Evolutionary conservation across 2,797 vertebrate genomes (phyloP), one percentile per base, ranked within the genome.

Genomic region (Nothura maculosa): DNA sequence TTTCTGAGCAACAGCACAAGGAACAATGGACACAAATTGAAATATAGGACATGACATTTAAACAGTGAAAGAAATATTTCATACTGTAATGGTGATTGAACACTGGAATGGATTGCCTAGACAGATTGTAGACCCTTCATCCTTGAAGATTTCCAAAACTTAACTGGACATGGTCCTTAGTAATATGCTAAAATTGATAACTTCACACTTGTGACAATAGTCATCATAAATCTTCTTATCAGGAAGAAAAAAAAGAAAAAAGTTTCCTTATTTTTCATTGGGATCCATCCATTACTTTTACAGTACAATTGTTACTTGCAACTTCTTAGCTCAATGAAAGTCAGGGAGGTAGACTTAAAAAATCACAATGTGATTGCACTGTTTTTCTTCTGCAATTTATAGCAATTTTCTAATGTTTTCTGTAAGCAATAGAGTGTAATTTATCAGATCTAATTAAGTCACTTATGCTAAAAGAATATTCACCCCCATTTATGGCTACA

Each of bases 401-500:
- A 34, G 43, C 62, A 68, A 8, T 62, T 72, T 83, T 87, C 17
- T 77, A 15, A 6, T 70, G 32, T 80, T 93, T 93, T 75, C 30
- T 17, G 4, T 58, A 81, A 62, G 28, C 28, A 82, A 8, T 19
- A 58, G 36, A 52, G 8, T 5, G 17, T 87, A 40, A 54, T 47
- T 91, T 82, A 17, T 81, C 10, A 61, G 30, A 27, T 3, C 11
- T 50, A 75, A 47, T 22, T 81, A 73, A 10, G 21, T 75, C 0
- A 3, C 38, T 36, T 75, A 27, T 87, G 36, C 62, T 77, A 83
- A 83, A 93, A 64, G 21, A 19, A 55, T 78, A 1, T 40, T 72
- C 50, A 43, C 64, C 81, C 3, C 6, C 10, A 61, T 0, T 47
- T 81, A 9, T 66, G 17, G 6, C 14, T 32, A 66, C 1, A 13